Base-by-base conservation (phyloP, 2,888 invertebrate species). In the Caenorhabditis zanzibari region DNA sequence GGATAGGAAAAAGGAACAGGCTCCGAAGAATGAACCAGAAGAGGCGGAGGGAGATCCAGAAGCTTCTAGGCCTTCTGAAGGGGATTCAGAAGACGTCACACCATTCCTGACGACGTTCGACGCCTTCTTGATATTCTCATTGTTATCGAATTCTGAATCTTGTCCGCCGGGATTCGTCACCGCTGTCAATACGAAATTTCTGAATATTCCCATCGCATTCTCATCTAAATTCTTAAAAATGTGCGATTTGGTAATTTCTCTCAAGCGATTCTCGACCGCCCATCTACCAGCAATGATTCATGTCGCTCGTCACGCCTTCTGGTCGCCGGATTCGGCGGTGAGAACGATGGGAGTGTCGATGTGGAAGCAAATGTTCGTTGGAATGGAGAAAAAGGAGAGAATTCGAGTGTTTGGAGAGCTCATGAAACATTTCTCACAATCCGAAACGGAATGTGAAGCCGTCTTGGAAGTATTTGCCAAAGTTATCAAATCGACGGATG, bases 391-490 rank as follows among this genome's bases (percentile, higher is more conserved):
- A 14, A 61, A 61, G 35, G 58, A 82, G 52, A 38, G 77, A 52
- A 35, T 28, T 22, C 24, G 24, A 10, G 72, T 83, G 14, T 83
- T 83, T 59, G 19, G 38, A 7, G 83, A 83, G n/a, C 52, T 83
- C 4, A 71, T 83, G 71, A 75, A 74, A 22, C 75, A 80, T 49
- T 83, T 80, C 22, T 52, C 52, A 0, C 79, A 75, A 12, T 66
- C 66, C 10, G 83, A 83, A 32, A 24, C 44, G 14, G 83, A 83
- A 35, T 83, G 83, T 35, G 79, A 79, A 69, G 32, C 80, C 0
- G 83, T 80, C 12, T 54, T 83, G 0, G 83, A 80, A 2, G 75
- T 83, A 0, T 56, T 83, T 26, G 59, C 28, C 38, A 83, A 75
- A 61, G 75, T 80, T 6, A 74, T 80, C 35, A 71, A 80, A 58